Evolutionary conservation across 2,888 invertebrate genomes (phyloP), one percentile per base, ranked within the genome.

Genomic region (Cantharis flavilabris): DNA sequence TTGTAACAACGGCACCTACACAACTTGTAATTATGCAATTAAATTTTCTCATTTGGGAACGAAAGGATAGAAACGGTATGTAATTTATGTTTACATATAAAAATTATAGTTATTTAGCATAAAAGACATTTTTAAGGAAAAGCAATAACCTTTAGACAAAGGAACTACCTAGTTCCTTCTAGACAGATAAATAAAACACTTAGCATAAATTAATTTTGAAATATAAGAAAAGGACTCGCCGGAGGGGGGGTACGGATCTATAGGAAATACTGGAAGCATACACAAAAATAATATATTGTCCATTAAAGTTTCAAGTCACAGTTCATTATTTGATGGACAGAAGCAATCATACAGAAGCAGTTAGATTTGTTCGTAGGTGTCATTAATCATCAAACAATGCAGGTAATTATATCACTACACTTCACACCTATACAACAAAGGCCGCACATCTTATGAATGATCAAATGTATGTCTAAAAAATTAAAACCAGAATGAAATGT

Each of bases 331-430:
- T 84, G 84, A 85, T 85, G 83, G 85, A 83, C 80, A 83, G 83
- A 82, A 82, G 87, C 84, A 87, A 86, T 87, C 87, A 87, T 86
- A 87, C 87, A 83, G 87, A 86, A 87, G 87, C 87, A 87, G 87
- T 85, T 85, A 83, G 84, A 84, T 85, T 86, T 86, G 84, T 83
- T 84, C 81, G 85, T 86, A 84, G 84, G 83, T 82, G 84, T 85
- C 87, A 87, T 87, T 86, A 87, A 87, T 87, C 87, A 86, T 86
- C 86, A 85, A 85, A 87, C 87, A 87, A 87, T 87, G 84, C 86
- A 85, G 84, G 84, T 87, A 87, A 87, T 87, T 87, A 87, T 86
- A 86, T 86, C 85, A 85, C 65, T 67, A 67, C 85, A 87, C 85
- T 86, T 87, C 86, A 84, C 86, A 86, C 86, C 86, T 86, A 81